Evolutionary conservation across 2,113 vertebrate genomes (phyloP).

Genomic region (Boleophthalmus pectinirostris): DNA sequence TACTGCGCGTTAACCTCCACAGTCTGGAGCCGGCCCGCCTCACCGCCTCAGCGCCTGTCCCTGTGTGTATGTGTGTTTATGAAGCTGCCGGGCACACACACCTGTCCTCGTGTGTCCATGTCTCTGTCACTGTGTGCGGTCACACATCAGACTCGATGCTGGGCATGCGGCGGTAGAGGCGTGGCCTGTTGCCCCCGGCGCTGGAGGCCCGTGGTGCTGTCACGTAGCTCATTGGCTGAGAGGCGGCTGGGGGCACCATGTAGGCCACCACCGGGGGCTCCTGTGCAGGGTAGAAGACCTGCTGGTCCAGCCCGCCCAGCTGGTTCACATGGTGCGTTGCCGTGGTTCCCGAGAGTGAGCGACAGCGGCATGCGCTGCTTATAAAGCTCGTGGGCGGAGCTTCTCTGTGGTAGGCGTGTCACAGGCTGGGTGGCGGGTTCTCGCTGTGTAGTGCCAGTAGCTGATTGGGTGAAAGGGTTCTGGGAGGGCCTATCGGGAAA

Average conservation of each 20-base stretch:
- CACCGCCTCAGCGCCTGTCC: neutral
- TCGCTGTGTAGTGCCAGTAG: conserved; percentile 62
- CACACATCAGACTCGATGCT: conserved; percentile 99
- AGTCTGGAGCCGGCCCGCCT: conserved; percentile 30
- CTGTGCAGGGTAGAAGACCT: conserved; percentile 85
- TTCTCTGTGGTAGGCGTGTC: conserved; percentile 85
- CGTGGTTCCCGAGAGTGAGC: conserved; percentile 81
- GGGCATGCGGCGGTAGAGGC: conserved; percentile 96
- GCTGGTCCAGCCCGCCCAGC: conserved; percentile 68
- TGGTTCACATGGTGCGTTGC: conserved; percentile 76
- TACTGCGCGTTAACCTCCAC: conserved; percentile 45
- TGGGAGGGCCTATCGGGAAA: conserved; percentile 88
- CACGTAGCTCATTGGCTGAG: conserved; percentile 88
- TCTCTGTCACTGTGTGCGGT: conserved; percentile 51
- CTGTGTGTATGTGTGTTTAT: conserved; percentile 36
- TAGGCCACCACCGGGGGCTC: conserved; percentile 88
- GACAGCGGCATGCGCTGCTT: conserved; percentile 90
- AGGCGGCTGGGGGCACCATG: conserved; percentile 86
- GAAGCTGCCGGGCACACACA: conserved; percentile 57
- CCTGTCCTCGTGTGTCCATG: conserved; percentile 38
- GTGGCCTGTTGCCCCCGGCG: conserved; percentile 91
- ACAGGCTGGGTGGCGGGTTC: conserved; percentile 76
- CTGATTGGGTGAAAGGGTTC: conserved; percentile 90
- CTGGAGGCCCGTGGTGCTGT: conserved; percentile 89
- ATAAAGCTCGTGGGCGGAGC: conserved; percentile 88